phyloP scores from a whole-genome alignment of 35 echinoderm and acorn worm genomes.

The Lytechinus variegatus region DNA sequence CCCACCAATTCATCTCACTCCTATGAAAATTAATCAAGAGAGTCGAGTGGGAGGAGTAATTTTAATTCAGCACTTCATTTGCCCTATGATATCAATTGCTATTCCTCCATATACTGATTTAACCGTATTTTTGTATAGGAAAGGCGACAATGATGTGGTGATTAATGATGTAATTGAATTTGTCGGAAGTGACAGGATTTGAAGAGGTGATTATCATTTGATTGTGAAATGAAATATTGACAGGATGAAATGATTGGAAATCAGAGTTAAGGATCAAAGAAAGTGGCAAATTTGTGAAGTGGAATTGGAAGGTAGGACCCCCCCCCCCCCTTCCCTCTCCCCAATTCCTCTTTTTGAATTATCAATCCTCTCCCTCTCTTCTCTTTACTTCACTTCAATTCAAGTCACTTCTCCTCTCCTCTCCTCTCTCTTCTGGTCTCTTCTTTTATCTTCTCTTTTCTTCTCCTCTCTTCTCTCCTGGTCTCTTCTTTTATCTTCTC shows the following conservation, averaged over 20 bases:
- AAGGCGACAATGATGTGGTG: neutral
- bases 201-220: neutral
- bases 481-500: no score
- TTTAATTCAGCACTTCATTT: neutral
- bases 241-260: neutral
- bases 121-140: no score
- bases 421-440: no score
- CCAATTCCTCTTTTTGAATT: neutral
- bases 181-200: neutral
- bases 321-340: neutral
- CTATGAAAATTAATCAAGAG: neutral
- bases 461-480: no score
- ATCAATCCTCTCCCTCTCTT: no score
- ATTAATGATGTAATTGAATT: neutral
- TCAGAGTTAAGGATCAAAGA: neutral
- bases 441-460: no score
- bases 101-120: neutral
- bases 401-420: no score
- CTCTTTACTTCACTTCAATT: no score
- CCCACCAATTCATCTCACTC: neutral
- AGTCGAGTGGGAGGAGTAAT: neutral
- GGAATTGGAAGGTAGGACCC: neutral
- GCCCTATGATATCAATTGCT: neutral
- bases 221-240: neutral
- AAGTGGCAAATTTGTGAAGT: neutral